These are phyloP conservation scores for Alexandromys fortis DNA, from an alignment of 2,113 vertebrate species.

Conservation along the genomic window DNA sequence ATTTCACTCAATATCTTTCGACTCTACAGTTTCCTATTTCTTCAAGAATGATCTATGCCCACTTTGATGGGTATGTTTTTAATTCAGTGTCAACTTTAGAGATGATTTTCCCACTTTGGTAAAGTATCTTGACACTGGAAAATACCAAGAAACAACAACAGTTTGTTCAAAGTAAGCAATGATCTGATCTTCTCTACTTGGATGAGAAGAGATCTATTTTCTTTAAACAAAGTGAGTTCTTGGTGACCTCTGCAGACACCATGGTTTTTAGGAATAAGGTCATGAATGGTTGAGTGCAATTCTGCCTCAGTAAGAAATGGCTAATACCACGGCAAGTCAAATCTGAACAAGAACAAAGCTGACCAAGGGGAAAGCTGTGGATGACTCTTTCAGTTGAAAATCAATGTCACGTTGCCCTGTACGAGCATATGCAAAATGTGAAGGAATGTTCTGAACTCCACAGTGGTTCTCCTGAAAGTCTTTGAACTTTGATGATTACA, in stretches of 20 bases:
- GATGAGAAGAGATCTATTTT: constrained; percentile 67
- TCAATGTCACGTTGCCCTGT: neutral
- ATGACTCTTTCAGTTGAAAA: neutral
- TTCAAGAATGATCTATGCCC: constrained; percentile 55
- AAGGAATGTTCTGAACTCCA: neutral
- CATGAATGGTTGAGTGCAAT: neutral
- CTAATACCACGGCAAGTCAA: neutral
- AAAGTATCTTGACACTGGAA: constrained; percentile 34
- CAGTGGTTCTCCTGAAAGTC: neutral
- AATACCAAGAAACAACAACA: constrained; percentile 63
- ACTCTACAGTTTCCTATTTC: constrained; percentile 13
- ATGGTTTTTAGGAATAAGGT: constrained; percentile 37
- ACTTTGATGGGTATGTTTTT: constrained; percentile 58
- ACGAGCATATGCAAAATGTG: neutral
- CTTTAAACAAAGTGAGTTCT: constrained; percentile 51
- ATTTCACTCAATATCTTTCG: constrained; percentile 64
- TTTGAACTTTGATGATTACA: neutral
- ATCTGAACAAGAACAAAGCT: neutral
- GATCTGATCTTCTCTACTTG: constrained; percentile 28
- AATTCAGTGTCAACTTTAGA: neutral
- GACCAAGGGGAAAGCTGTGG: neutral
- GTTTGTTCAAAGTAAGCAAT: constrained; percentile 56
- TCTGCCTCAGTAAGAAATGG: neutral
- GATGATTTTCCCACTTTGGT: constrained; percentile 5
- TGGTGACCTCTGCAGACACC: constrained; percentile 26